These are phyloP conservation scores for Hemichromis elongatus DNA, from an alignment of 2,113 vertebrate species.

Conservation along the genomic window DNA sequence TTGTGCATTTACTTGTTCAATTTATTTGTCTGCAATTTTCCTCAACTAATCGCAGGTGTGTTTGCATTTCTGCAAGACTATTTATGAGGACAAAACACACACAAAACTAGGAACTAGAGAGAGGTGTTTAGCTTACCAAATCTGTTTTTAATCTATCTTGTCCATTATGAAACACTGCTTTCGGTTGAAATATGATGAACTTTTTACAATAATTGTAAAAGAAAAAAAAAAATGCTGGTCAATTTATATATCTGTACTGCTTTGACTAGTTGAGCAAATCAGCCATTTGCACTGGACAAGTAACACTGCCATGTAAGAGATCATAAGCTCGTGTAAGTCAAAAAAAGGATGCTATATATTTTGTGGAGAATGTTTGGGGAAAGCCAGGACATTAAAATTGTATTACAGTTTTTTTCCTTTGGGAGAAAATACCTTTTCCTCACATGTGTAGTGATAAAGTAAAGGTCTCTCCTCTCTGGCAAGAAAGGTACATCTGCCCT, in stretches of 20 bases:
- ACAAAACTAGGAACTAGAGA: not conserved
- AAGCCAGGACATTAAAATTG: slow-evolving; percentile 52
- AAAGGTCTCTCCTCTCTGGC: slow-evolving; percentile 42
- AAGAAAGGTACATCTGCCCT: slow-evolving; percentile 51
- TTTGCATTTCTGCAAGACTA: slow-evolving; percentile 27
- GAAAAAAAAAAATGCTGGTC: not conserved
- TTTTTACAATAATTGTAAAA: not conserved
- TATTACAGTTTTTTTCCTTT: slow-evolving; percentile 50
- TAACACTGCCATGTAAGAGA: slow-evolving; percentile 26
- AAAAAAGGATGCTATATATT: slow-evolving; percentile 61
- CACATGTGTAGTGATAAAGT: slow-evolving; percentile 56
- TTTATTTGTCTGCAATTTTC: slow-evolving; percentile 63
- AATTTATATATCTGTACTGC: not conserved
- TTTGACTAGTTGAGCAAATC: slow-evolving; percentile 6
- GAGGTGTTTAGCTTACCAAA: not conserved
- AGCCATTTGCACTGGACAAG: not conserved
- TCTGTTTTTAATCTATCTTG: not conserved
- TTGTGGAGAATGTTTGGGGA: slow-evolving; percentile 37
- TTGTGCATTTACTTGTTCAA: slow-evolving; percentile 40
- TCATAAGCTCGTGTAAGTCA: slow-evolving; percentile 43
- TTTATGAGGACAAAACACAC: not conserved
- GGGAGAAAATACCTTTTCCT: slow-evolving; percentile 54
- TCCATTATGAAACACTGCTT: not conserved
- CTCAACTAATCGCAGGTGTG: slow-evolving; percentile 60
- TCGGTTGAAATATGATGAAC: not conserved